Base-by-base conservation (phyloP, 2,797 vertebrate genomes). In the Urosaurus nigricauda region DNA sequence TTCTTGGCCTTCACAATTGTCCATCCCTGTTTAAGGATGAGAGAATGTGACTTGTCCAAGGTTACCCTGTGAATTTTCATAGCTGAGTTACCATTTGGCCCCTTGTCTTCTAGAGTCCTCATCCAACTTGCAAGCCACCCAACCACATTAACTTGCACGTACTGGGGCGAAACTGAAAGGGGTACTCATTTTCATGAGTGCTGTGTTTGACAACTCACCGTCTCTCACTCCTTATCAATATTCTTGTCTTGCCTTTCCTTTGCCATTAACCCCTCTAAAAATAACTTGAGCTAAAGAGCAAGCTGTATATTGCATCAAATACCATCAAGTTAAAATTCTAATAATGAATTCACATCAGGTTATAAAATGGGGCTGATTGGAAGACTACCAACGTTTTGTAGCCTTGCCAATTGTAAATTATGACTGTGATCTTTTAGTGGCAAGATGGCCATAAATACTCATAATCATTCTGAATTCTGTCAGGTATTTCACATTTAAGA, bases 341-440 rank as follows among this genome's bases (percentile, higher is more conserved):
- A 90, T 78, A 95, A 94, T 94, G 90, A 88, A 94, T 94, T 95
- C 86, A 89, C 85, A 82, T 89, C 81, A 87, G 89, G 58, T 93
- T 94, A 92, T 95, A 95, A 91, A 94, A 60, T 0, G 91, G 43
- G 71, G 81, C 84, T 85, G 88, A 90, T 91, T 91, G 89, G 92
- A 92, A 94, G 92, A 87, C 89, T 77, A 88, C 91, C 89, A 91
- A 92, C 89, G 92, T 94, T 94, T 89, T 94, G 92, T 89, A 88
- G 79, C 84, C 93, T 93, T 95, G 89, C 92, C 87, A 81, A 79
- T 21, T 37, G 17, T 94, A 91, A 95, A 83, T 95, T 95, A 95
- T 88, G 83, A 82, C 60, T 65, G 29, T 89, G 91, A 94, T 94
- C 87, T 95, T 93, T 94, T 70, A 71, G 60, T 83, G 86, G 83